Evolutionary conservation across 2,797 vertebrate species (phyloP).

Genomic region (Acomys russatus): DNA sequence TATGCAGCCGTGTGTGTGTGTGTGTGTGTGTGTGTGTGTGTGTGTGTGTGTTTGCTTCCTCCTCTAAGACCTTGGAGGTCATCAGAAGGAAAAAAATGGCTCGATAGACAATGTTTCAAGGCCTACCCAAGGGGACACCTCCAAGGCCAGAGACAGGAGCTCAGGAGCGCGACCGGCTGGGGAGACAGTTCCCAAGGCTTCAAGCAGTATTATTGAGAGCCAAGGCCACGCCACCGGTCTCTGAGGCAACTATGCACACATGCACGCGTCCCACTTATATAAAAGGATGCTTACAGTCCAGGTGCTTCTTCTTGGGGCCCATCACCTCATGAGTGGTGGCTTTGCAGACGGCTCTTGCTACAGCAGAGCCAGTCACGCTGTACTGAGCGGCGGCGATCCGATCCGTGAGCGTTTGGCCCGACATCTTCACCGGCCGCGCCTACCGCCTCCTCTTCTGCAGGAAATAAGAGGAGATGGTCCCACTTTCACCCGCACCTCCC

Average conservation of each 20-base stretch:
- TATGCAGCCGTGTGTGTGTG: neutral
- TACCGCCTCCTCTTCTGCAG: constrained; percentile 86
- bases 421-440: constrained; percentile 93
- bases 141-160: constrained; percentile 67
- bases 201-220: neutral
- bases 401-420: constrained; percentile 99
- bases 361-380: constrained; percentile 98
- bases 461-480: constrained; percentile 69
- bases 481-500: constrained; percentile 58
- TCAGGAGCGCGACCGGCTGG: neutral
- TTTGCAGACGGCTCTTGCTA: constrained; percentile 97
- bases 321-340: constrained; percentile 99
- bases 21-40: neutral
- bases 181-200: constrained; percentile 36
- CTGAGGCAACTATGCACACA: neutral
- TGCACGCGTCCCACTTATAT: constrained; percentile 63
- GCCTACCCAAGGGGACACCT: constrained; percentile 71
- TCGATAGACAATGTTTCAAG: constrained; percentile 72
- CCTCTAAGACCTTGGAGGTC: constrained; percentile 73
- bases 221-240: neutral
- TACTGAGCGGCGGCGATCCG: constrained; percentile 99
- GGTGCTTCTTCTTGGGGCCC: constrained; percentile 99
- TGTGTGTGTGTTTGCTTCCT: neutral
- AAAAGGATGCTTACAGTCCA: constrained; percentile 97
- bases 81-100: constrained; percentile 65